Conservation (phyloP, 2,888 invertebrate species). For the Chrysolina haemoptera region DNA sequence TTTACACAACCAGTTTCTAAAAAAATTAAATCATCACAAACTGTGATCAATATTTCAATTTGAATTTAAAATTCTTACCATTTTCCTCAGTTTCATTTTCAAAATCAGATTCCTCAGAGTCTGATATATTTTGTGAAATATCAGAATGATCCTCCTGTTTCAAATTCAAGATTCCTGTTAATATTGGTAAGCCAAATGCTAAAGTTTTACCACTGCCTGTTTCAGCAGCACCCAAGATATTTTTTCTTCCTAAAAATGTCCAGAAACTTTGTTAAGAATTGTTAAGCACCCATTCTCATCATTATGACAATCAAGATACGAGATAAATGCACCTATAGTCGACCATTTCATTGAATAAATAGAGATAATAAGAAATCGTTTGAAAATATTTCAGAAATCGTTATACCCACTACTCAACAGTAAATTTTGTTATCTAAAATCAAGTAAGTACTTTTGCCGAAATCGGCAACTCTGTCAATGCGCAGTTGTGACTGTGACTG, state of each 20-base stretch:
- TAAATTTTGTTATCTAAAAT: no score
- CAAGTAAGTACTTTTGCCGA: no score
- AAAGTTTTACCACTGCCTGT: constrained; percentile 99
- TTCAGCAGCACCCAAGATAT: constrained; percentile 98
- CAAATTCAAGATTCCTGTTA: constrained; percentile 84
- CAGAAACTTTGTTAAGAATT: constrained; percentile 7
- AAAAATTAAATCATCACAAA: constrained; percentile 15
- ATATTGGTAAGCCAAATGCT: constrained; percentile 96
- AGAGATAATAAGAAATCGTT: no score
- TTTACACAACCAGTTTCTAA: constrained; percentile 76
- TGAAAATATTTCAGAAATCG: no score
- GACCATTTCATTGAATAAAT: no score
- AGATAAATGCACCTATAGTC: no score
- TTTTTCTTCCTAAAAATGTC: constrained; percentile 76
- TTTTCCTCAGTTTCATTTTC: constrained; percentile 49
- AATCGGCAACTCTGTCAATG: no score
- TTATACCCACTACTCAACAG: no score
- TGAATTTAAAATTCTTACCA: constrained; percentile 41
- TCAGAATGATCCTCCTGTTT: constrained; percentile 59
- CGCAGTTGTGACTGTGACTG: no score
- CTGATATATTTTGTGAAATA: constrained; percentile 40
- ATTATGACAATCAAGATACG: no score
- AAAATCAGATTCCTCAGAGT: constrained; percentile 52
- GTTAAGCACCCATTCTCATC: constrained; percentile 8
- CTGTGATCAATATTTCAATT: not conserved